These are phyloP conservation scores for Stomorhina lunata DNA, from an alignment of 2,888 invertebrate genomes.

Conservation along the genomic window DNA sequence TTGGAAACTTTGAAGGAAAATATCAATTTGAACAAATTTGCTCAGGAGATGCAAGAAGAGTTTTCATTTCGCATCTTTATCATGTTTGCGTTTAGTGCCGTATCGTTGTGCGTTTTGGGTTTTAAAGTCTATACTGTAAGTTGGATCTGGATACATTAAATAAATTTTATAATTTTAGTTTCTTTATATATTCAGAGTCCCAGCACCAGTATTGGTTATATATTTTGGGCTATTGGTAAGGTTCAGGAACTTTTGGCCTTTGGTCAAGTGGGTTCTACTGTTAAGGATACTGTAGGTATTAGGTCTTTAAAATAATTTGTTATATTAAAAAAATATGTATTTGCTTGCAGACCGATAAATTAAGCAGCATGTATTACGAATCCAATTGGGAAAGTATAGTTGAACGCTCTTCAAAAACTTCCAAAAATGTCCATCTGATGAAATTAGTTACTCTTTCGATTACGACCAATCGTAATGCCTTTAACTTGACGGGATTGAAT, in stretches of 20 bases:
- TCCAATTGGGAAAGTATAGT: constrained; percentile 72
- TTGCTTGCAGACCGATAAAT: constrained; percentile 68
- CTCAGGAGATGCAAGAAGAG: constrained; percentile 68
- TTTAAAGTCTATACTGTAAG: constrained; percentile 72
- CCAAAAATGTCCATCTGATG: constrained; percentile 71
- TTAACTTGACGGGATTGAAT: constrained; percentile 71
- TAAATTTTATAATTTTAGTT: neutral
- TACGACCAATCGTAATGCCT: constrained; percentile 70
- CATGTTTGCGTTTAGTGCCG: constrained; percentile 72
- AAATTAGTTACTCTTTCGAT: constrained; percentile 72
- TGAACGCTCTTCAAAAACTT: constrained; percentile 68
- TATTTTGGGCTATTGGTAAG: constrained; percentile 72
- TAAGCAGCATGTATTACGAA: constrained; percentile 73
- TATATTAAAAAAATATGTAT: neutral
- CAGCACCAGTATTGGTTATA: constrained; percentile 66
- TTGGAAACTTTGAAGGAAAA: constrained; percentile 66
- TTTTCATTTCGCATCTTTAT: constrained; percentile 73
- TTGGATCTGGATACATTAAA: neutral
- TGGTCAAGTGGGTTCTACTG: constrained; percentile 71
- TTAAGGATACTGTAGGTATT: constrained; percentile 69
- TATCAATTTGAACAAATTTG: constrained; percentile 70
- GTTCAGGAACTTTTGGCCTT: constrained; percentile 70
- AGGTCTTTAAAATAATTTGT: neutral
- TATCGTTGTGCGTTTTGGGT: constrained; percentile 71
- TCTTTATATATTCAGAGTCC: constrained; percentile 70